phyloP scores from a whole-genome alignment of 37 sponge, comb jelly and placozoan genomes.

The Ianthella basta region DNA sequence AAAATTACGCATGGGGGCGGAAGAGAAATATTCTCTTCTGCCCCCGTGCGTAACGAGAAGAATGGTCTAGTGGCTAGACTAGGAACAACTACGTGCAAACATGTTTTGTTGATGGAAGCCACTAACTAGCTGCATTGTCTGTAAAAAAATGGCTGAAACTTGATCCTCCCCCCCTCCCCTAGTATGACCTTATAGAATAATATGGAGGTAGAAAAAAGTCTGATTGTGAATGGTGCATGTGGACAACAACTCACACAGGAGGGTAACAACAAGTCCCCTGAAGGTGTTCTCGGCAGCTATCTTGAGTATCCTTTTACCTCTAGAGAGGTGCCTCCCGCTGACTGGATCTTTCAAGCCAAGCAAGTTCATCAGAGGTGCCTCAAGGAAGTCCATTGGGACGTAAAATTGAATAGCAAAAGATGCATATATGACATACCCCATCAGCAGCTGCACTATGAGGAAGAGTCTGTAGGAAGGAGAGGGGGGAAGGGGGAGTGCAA shows the following conservation, averaged over 20 bases:
- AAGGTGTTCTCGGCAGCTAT: not conserved
- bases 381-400: constrained; percentile 90
- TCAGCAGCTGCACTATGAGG: constrained; percentile 59
- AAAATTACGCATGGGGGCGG: too few species aligned
- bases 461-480: constrained; percentile 49
- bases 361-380: constrained; percentile 44
- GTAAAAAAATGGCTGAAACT: too few species aligned
- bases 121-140: too few species aligned
- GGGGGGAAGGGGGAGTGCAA: not conserved
- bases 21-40: too few species aligned
- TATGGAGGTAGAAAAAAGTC: too few species aligned
- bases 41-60: too few species aligned
- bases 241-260: constrained; percentile 7
- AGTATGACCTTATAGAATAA: too few species aligned
- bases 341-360: not conserved
- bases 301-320: not conserved
- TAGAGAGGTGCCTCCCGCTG: not conserved
- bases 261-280: not conserved
- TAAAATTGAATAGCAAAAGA: constrained; percentile 81
- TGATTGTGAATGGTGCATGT: too few species aligned
- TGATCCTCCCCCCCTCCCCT: too few species aligned
- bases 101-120: too few species aligned
- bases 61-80: too few species aligned
- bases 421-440: constrained; percentile 55
- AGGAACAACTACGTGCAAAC: too few species aligned